Evolutionary conservation across 2,797 vertebrate species (phyloP), one percentile per base, ranked within the genome.

Genomic region (Tauraco hartlaubi): DNA sequence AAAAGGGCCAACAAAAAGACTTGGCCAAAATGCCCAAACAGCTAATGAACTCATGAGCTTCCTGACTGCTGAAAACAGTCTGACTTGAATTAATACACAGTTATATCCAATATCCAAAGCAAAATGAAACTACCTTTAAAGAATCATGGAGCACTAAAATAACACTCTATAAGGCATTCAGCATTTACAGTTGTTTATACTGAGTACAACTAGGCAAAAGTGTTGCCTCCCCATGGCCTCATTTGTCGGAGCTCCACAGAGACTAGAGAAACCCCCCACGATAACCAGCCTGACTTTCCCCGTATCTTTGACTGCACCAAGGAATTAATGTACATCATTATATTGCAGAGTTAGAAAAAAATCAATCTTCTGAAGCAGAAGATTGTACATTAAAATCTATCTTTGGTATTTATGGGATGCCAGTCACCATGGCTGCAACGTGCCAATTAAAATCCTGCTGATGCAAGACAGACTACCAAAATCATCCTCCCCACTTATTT

Each of bases 391-490:
- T 97, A 95, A 95, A 97, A 96, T 90, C 82, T 95, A 77, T 96
- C 93, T 94, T 92, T 77, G 95, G 91, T 97, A 95, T 97, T 97
- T 96, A 97, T 94, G 93, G 82, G 54, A 94, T 92, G 95, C 91
- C 95, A 96, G 85, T 97, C 96, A 91, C 88, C 63, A 89, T 66
- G 88, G 94, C 85, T 91, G 87, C 94, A 77, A 88, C 22, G 86
- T 96, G 93, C 95, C 96, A 96, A 92, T 96, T 97, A 97, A 94
- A 97, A 97, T 96, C 87, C 75, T 92, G 90, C 97, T 97, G 96
- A 97, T 96, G 93, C 93, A 95, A 94, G 94, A 95, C 82, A 86
- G 85, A 66, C 37, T 85, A 94, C 74, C 83, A 72, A 92, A 95
- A 97, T 96, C 87, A 92, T 68, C 86, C 39, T 92, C 55, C 58